These are phyloP conservation scores for Drosophila quinaria DNA, from an alignment of 2,888 invertebrate species.

Conservation along the genomic window DNA sequence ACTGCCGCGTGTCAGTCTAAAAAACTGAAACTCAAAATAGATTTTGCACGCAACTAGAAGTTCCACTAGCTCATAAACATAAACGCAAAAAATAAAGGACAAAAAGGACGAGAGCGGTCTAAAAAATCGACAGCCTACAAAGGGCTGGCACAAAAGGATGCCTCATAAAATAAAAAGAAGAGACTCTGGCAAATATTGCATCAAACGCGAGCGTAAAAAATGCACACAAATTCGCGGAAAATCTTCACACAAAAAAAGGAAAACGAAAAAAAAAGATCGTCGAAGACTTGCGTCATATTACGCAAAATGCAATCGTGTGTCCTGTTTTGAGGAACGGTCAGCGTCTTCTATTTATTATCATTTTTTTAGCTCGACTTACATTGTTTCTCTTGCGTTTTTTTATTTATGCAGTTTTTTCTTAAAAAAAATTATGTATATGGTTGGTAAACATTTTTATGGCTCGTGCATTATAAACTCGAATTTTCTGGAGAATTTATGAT, in stretches of 20 bases:
- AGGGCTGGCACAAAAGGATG: conserved; percentile 60
- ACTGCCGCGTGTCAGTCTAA: conserved; percentile 74
- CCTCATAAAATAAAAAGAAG: conserved; percentile 37
- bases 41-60: conserved; percentile 80
- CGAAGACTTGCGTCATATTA: conserved; percentile 35
- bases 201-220: conserved; percentile 61
- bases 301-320: conserved; percentile 60
- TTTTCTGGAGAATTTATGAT: conserved; percentile 32
- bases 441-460: conserved; percentile 32
- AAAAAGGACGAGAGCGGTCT: conserved; percentile 24
- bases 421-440: conserved; percentile 3
- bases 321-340: conserved; percentile 34
- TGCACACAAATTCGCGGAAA: conserved; percentile 42
- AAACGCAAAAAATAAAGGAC: conserved; percentile 15
- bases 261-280: conserved; percentile 9
- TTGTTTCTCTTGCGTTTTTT: conserved; percentile 19
- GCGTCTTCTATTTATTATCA: conserved; percentile 18
- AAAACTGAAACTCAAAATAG: conserved; percentile 50
- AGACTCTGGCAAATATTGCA: conserved; percentile 36
- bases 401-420: neutral
- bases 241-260: conserved; percentile 1
- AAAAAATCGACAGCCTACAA: conserved; percentile 49
- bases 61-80: conserved; percentile 54
- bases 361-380: conserved; percentile 35
- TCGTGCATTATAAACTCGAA: conserved; percentile 20